Conservation (phyloP, 2,888 invertebrate genomes). For the Heliconius sara region DNA sequence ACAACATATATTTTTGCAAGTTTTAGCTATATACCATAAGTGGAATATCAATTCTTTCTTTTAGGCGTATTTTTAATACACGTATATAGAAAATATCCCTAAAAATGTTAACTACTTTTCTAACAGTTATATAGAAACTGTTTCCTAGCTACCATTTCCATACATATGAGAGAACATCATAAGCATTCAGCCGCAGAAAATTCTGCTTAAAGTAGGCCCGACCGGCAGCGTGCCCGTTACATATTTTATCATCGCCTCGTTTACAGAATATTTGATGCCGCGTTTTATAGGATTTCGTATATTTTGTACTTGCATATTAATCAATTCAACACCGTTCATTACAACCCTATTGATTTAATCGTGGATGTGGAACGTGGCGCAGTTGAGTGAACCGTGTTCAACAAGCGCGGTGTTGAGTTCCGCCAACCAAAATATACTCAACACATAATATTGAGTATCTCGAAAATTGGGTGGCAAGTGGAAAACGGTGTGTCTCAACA, state of each 20-base stretch:
- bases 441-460: no score
- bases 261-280: constrained; percentile 68
- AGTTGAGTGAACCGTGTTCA: not conserved
- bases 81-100: not conserved
- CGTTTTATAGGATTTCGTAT: constrained; percentile 21
- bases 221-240: constrained; percentile 50
- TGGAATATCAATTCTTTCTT: not conserved
- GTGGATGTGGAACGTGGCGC: no score
- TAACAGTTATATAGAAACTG: not conserved
- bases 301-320: constrained; percentile 22
- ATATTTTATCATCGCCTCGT: constrained; percentile 70
- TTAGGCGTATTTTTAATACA: not conserved
- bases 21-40: not conserved
- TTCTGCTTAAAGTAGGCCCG: constrained; percentile 38
- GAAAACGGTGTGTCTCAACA: not conserved
- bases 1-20: no score
- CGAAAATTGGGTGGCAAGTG: no score
- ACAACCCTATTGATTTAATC: constrained; percentile 9
- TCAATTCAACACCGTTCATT: constrained; percentile 22
- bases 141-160: not conserved
- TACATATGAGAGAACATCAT: constrained; percentile 9
- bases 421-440: no score
- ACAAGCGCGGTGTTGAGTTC: no score
- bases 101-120: not conserved
- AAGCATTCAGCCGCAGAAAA: constrained; percentile 33